Percentiles rank a stretch among this genome's conserved stretches.
phyloP scores from a whole-genome alignment of 2,888 invertebrate genomes.

The Bimastos eiseni region DNA sequence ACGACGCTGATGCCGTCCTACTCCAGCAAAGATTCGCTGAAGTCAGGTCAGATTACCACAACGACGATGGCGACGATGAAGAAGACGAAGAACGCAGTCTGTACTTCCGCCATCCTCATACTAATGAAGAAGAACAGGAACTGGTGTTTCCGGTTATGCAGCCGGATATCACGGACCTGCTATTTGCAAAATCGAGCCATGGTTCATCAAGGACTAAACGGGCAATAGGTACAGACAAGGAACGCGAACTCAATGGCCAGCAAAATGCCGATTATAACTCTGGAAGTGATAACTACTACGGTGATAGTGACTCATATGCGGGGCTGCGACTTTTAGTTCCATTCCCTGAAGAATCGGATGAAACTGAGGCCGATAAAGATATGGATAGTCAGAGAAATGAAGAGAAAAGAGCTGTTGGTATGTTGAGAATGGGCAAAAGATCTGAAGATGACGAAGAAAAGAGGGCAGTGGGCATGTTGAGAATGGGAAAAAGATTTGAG shows the following conservation, averaged over 20 bases:
- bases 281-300: background rate
- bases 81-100: background rate
- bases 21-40: background rate
- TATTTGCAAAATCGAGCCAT: background rate
- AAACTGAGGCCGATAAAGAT: background rate
- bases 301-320: background rate
- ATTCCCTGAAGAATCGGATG: background rate
- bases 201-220: constrained; percentile 2
- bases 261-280: background rate
- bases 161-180: constrained; percentile 1
- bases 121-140: background rate
- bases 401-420: constrained; percentile 25
- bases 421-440: constrained; percentile 25
- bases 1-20: background rate
- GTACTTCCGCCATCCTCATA: background rate
- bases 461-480: constrained; percentile 34
- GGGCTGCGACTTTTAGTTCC: background rate
- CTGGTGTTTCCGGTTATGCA: background rate
- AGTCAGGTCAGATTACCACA: background rate
- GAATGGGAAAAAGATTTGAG: constrained; percentile 29
- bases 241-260: background rate
- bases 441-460: background rate
- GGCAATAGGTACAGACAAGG: background rate
- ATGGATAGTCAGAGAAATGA: background rate
- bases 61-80: background rate